Base-by-base conservation (phyloP, 2,888 invertebrate genomes). In the Orthosia incerta region DNA sequence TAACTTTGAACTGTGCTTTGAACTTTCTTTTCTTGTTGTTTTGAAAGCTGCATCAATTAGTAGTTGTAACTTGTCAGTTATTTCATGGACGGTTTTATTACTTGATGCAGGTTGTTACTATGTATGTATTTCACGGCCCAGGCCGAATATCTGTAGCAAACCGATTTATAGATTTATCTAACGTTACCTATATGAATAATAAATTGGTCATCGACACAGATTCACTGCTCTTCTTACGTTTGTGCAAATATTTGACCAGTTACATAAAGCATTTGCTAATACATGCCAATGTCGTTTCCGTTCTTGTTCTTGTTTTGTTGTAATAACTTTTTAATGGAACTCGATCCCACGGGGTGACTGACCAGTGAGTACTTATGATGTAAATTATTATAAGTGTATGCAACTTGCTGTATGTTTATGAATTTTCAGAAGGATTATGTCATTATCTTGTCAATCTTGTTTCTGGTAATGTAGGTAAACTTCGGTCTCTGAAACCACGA, bases 241-340 rank as follows among this genome's bases (percentile, higher is more conserved):
- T 75, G 72, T 59, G 75, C 70, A 78, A 83, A 83, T 84, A 83
- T 83, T 80, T 84, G 68, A 62, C 59, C 26, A 46, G 72, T 83
- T 83, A 83, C 63, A 26, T 83, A 76, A 82, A 70, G 63, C 57
- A 71, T 83, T 83, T 76, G 76, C 71, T 76, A 80, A 79, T 61
- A 66, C 83, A 68, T 69, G 59, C 70, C 71, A 75, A 76, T 76
- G 76, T 67, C 51, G 71, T 63, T 80, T 83, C 67, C 76, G 68
- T 74, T 79, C 57, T 67, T 66, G 62, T 71, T 59, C 51, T 66
- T 68, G 59, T 45, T 69, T 82, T 20, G 68, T 68, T 67, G 69
- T 80, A 74, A 82, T 62, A 50, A 68, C 53, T 62, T 80, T 74
- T 74, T 82, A 74, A 79, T 81, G 79, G 57, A 76, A 60, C 12